phyloP scores from a whole-genome alignment of 2,797 vertebrate species.

The Acridotheres tristis region DNA sequence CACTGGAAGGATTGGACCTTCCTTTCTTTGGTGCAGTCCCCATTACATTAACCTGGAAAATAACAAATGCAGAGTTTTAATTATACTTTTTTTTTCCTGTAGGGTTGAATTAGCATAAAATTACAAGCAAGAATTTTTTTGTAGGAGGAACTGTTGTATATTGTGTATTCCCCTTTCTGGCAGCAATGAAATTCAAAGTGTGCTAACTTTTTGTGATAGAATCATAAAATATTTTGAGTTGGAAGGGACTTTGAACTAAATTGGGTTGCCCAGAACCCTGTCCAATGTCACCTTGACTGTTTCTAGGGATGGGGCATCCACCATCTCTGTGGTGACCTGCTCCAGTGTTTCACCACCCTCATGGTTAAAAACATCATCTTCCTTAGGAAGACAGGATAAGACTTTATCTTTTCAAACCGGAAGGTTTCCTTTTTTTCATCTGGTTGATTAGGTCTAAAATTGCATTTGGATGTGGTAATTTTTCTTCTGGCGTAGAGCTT shows the following conservation, averaged over 20 bases:
- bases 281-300: background rate
- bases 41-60: background rate
- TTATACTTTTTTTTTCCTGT: fast-evolving
- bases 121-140: background rate
- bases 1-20: background rate
- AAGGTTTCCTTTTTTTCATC: background rate
- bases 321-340: background rate
- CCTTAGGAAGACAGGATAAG: background rate
- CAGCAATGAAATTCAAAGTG: background rate
- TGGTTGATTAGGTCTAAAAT: background rate
- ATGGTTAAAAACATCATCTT: background rate
- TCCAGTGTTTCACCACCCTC: background rate
- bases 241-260: background rate
- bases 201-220: background rate
- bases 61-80: background rate
- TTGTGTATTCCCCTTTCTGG: background rate
- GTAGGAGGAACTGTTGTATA: background rate
- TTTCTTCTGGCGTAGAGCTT: background rate
- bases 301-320: background rate
- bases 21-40: background rate
- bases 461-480: background rate
- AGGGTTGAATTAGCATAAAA: background rate
- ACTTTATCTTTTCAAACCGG: background rate
- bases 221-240: background rate
- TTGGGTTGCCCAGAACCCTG: background rate